Evolutionary conservation across 2,797 vertebrate species (phyloP), one percentile per base, ranked within the genome.

Genomic region (Channa striata): DNA sequence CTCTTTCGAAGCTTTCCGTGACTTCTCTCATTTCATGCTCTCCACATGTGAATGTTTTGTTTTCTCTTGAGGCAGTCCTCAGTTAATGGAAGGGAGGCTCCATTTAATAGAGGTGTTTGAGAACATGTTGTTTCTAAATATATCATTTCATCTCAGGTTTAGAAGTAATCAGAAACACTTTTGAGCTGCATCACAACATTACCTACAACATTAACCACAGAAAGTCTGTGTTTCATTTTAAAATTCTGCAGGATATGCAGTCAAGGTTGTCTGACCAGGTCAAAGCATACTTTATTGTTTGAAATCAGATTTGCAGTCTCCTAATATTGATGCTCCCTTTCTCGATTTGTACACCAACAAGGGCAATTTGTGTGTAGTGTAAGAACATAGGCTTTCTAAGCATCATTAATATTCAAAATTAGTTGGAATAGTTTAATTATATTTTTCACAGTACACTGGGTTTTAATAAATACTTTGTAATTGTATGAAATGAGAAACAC

Each of bases 391-490:
- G 36, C 44, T 67, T 68, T 67, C 40, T 50, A 36, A 48, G 23
- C n/a, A 19, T 25, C 0, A 0, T 60, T 44, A 34, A 56, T 49
- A 64, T 53, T 71, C 2, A 47, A 17, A 50, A 50, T 47, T 12
- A 43, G 16, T 12, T 20, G 3, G 14, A 64, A 62, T 25, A 34
- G 16, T 61, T 57, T 19, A 47, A 67, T 58, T 44, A 58, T 40
- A 23, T 54, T 19, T 69, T 73, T 76, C 52, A 72, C 59, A 51
- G 30, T 12, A 36, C 37, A 1, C 14, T 42, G 8, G 46, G 25
- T 61, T 71, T 62, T 46, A 48, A 59, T 69, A 36, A 56, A 44
- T 20, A 16, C 54, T 39, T 47, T 56, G 42, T 34, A 17, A 69
- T 20, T 34, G 7, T 4, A 8, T 12, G 23, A 51, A 77, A 68